These are phyloP conservation scores for Asbolus verrucosus DNA, from an alignment of 1,140 invertebrate genomes.

Conservation along the genomic window DNA sequence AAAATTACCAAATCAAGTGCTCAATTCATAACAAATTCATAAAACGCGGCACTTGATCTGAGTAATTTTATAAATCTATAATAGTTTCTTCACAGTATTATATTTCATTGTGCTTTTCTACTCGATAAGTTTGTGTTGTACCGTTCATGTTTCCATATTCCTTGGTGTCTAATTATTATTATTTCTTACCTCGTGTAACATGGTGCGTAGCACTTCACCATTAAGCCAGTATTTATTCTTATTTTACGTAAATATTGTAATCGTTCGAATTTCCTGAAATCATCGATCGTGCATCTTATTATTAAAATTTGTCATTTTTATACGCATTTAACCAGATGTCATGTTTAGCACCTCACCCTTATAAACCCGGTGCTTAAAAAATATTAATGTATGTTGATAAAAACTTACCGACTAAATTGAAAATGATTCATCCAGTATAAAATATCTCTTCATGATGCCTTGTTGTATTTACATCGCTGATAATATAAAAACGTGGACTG, in stretches of 20 bases:
- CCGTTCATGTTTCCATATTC: constrained; percentile 39
- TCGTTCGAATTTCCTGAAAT: background rate
- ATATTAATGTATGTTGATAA: constrained; percentile 37
- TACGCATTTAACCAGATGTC: constrained; percentile 39
- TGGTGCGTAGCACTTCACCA: constrained; percentile 11
- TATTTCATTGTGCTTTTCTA: constrained; percentile 45
- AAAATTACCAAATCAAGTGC: constrained; percentile 36
- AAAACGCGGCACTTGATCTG: constrained; percentile 13
- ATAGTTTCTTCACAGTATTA: constrained; percentile 44
- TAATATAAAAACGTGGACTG: constrained; percentile 32
- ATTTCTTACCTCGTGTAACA: constrained; percentile 25
- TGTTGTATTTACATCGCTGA: constrained; percentile 39
- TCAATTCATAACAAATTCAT: background rate
- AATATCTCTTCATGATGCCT: constrained; percentile 45
- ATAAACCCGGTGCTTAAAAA: constrained; percentile 39
- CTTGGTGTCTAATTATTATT: constrained; percentile 45
- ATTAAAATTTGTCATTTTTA: constrained; percentile 22
- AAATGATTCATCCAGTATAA: constrained; percentile 42
- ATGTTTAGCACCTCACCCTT: constrained; percentile 32
- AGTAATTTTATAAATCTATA: constrained; percentile 31
- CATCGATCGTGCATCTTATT: constrained; percentile 5
- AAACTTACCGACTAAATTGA: constrained; percentile 37
- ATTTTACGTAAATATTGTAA: constrained; percentile 1
- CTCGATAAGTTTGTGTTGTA: constrained; percentile 38
- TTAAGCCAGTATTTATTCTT: constrained; percentile 33